Evolutionary conservation across 2,113 vertebrate species (phyloP).

Genomic region (Addax nasomaculatus): DNA sequence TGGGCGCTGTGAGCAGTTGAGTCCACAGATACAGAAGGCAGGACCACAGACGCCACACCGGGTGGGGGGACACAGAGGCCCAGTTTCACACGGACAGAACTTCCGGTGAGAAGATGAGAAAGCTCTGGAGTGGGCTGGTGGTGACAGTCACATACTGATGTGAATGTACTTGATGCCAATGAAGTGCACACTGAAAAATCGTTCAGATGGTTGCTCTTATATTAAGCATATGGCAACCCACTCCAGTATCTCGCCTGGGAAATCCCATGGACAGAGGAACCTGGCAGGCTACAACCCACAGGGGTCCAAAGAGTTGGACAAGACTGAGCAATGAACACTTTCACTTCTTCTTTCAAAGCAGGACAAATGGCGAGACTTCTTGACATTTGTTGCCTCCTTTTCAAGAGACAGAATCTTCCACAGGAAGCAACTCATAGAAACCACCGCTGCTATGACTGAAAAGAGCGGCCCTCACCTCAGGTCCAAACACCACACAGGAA

Average conservation of each 20-base stretch:
- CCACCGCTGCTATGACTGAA: rapidly evolving
- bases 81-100: too few relatives aligned
- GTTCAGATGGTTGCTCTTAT: not conserved
- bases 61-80: rapidly evolving
- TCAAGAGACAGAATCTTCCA: not conserved
- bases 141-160: rapidly evolving
- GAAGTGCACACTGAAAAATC: not conserved
- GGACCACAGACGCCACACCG: rapidly evolving
- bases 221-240: not conserved
- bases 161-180: not conserved
- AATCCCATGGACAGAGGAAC: not conserved
- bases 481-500: not conserved
- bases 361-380: not conserved
- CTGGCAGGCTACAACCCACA: not conserved
- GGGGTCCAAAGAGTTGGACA: not conserved
- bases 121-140: not conserved
- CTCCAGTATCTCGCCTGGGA: not conserved
- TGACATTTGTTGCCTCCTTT: not conserved
- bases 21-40: not conserved
- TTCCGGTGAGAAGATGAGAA: not conserved
- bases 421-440: not conserved
- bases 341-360: not conserved
- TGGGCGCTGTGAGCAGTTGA: rapidly evolving
- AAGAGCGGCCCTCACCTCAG: not conserved
- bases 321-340: not conserved